Evolutionary conservation across 2,888 invertebrate genomes (phyloP), one percentile per base, ranked within the genome.

Genomic region (Stenodema calcarata): DNA sequence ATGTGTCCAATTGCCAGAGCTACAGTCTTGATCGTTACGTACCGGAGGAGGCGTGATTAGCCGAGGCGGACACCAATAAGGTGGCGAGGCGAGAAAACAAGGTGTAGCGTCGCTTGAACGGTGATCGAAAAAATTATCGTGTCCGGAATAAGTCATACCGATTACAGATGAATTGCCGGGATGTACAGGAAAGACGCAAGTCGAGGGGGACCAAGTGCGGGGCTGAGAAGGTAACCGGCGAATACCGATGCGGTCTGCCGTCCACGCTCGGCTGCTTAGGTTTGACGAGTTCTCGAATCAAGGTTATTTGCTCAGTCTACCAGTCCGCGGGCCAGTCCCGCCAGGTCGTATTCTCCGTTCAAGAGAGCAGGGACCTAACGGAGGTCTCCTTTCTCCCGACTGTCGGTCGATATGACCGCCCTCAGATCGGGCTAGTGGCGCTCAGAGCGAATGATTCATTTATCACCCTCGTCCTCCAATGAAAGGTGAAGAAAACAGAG

Each of bases 251-350:
- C 18, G 62, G 62, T 62, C 62, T 62, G 62, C 62, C 62, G 18
- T 62, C 35, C 62, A 62, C 62, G 62, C 23, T 62, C 62, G 62
- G 62, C 62, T 62, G 62, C 62, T 23, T 62, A 62, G 18, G 62
- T 62, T 62, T 62, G 62, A 62, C 62, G 62, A 54, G 54, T 18
- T 54, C 54, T 54, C n/a, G 54, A 62, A 62, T 62, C 62, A 62
- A 62, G 62, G 62, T 62, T 62, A 62, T 62, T 62, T 62, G 62
- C 62, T 62, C 62, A 62, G 62, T 62, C 62, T 62, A 62, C 62
- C 62, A 50, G 50, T 16, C 50, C 50, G n/a, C 16, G n/a, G 50
- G n/a, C 50, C 14, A 18, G 18, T 62, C 12, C 62, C 62, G 23
- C 23, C 27, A 18, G 62, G 62, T 62, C 62, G 23, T 62, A 62